Evolutionary conservation across 2,113 vertebrate genomes (phyloP), one percentile per base, ranked within the genome.

Genomic region (Podocnemis expansa): DNA sequence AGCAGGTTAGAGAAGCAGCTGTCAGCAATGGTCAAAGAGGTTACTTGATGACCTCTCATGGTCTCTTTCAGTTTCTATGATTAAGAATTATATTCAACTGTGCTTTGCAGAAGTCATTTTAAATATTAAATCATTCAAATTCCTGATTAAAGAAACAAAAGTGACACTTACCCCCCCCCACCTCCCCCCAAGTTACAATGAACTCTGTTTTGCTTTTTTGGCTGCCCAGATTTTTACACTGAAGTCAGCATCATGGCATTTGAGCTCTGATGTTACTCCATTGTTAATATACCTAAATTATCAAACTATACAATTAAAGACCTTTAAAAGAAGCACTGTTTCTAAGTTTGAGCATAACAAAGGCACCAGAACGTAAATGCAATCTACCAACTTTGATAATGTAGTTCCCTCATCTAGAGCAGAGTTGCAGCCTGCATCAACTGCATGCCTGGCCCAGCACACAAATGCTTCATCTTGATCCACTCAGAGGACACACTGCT

Each of bases 11-110:
- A n/a, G n/a, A n/a, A n/a, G n/a, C n/a, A n/a, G n/a, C n/a, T n/a
- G n/a, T n/a, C n/a, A n/a, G n/a, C n/a, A n/a, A n/a, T n/a, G n/a
- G n/a, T n/a, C n/a, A n/a, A n/a, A n/a, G n/a, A n/a, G n/a, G n/a
- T n/a, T n/a, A n/a, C n/a, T n/a, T n/a, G n/a, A n/a, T n/a, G n/a
- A n/a, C n/a, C n/a, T n/a, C n/a, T n/a, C n/a, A n/a, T n/a, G n/a
- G n/a, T n/a, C n/a, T n/a, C n/a, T n/a, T n/a, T n/a, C n/a, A n/a
- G n/a, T n/a, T n/a, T n/a, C n/a, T n/a, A n/a, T n/a, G n/a, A n/a
- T 80, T 93, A 85, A 79, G 21, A 78, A 93, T 78, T 24, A 91
- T 45, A 91, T 92, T 86, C 87, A 87, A 94, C 67, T 60, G 60
- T 88, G 51, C 54, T 67, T 91, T 89, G 29, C 73, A 94, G 67